Conservation (phyloP, 1,140 invertebrate genomes). For the Cephus cinctus region DNA sequence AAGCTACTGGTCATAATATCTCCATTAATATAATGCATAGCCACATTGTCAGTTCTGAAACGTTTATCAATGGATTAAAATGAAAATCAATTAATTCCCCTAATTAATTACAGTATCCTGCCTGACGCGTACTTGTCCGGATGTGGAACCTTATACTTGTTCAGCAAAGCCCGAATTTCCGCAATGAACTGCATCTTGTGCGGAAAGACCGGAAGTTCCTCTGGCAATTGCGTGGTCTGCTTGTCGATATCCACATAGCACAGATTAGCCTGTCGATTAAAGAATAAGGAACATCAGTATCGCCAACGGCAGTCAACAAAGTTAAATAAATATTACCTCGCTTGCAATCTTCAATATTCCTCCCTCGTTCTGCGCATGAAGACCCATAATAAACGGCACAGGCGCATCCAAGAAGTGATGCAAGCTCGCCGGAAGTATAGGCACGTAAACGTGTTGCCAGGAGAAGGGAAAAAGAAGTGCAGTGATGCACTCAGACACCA, state of each 20-base stretch:
- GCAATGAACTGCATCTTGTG: conserved; percentile 82
- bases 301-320: not conserved
- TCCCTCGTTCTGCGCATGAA: conserved; percentile 61
- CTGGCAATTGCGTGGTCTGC: conserved; percentile 87
- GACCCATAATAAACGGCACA: conserved; percentile 98
- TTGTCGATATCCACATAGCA: conserved; percentile 97
- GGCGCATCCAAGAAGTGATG: conserved; percentile 98
- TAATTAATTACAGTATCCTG: no score
- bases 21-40: conserved; percentile 51
- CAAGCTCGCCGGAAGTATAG: conserved; percentile 92
- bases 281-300: no score
- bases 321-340: conserved; percentile 52
- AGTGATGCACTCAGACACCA: conserved; percentile 93
- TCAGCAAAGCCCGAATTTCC: conserved; percentile 80
- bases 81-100: no score
- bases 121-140: conserved; percentile 46
- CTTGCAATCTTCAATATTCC: conserved; percentile 62
- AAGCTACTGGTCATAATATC: conserved; percentile 61
- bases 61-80: conserved; percentile 47
- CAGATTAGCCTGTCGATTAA: conserved; percentile 74
- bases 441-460: conserved; percentile 99
- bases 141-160: conserved; percentile 67
- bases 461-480: conserved; percentile 90
- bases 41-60: conserved; percentile 58
- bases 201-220: conserved; percentile 93